These are phyloP conservation scores for Psilopogon haemacephalus DNA, from an alignment of 2,113 vertebrate species.

Conservation along the genomic window DNA sequence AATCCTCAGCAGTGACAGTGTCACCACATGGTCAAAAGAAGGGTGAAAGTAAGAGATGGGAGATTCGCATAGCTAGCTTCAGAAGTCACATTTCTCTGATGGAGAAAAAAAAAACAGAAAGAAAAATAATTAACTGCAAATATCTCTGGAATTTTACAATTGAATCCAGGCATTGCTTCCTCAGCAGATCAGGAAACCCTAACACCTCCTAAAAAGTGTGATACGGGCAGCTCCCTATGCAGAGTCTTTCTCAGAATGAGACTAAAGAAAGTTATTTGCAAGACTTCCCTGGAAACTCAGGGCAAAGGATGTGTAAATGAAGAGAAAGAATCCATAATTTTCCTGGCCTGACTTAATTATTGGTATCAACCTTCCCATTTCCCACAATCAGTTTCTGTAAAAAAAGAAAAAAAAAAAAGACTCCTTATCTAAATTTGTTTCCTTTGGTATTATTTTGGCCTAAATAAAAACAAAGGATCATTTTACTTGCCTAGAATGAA, in stretches of 20 bases:
- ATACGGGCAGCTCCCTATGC: not conserved
- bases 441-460: not conserved
- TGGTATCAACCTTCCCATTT: not conserved
- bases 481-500: conserved; percentile 4
- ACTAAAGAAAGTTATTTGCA: not conserved
- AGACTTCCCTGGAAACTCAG: not conserved
- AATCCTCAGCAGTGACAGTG: not conserved
- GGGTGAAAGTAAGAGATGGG: not conserved
- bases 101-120: not conserved
- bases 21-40: conserved; percentile 16
- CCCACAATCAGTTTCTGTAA: not conserved
- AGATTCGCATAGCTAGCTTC: not conserved
- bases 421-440: not conserved
- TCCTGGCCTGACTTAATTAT: not conserved
- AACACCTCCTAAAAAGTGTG: not conserved
- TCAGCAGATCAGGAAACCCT: not conserved
- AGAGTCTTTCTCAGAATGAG: not conserved
- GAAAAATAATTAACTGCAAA: not conserved
- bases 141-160: not conserved
- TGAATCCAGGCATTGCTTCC: not conserved
- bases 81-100: not conserved
- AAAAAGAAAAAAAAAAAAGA: not conserved
- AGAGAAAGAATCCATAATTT: not conserved
- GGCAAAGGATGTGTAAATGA: not conserved
- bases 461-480: not conserved